Evolutionary conservation across 2,888 invertebrate species (phyloP), one percentile per base, ranked within the genome.

Genomic region (Andricus quercusramuli): DNA sequence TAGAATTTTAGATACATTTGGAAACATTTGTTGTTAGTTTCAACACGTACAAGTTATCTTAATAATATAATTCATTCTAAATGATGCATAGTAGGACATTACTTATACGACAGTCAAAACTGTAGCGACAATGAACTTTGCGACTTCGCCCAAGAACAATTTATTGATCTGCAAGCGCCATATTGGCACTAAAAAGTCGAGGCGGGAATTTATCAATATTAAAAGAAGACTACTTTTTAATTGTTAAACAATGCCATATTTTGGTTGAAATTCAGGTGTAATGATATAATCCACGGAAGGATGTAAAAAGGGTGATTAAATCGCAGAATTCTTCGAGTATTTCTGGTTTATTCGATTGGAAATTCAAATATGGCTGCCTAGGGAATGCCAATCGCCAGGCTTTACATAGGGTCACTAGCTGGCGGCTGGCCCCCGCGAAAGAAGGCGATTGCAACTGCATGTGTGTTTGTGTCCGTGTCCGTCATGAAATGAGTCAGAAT

Each of bases 401-500:
- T 29, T 17, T 25, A 25, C 64, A 15, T 64, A 29, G 15, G 29
- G 62, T 25, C 25, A 62, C 64, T 64, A 64, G 17, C 15, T 29
- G 3, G 13, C 25, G 9, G 25, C 22, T 62, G 62, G 59, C 22
- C 11, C 62, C 56, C 9, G 11, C 56, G n/a, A 2, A 62, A 3
- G 62, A 62, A 13, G 62, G 22, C 62, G 62, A 62, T 37, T 37
- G 37, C 37, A 37, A 37, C 29, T 77, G 68, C 44, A 77, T 29
- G 11, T 13, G 77, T 47, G 68, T 47, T 51, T 56, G 59, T 25
- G 80, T 81, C 80, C 82, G 82, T 86, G 84, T 86, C 87, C 86
- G 86, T 89, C 89, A 90, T 90, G 90, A 90, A 87, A 90, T 90
- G 90, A 90, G 88, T 90, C 90, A 90, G 89, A 89, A 88, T 79